phyloP scores from a whole-genome alignment of 1,140 invertebrate species.

The Ceratina calcarata region DNA sequence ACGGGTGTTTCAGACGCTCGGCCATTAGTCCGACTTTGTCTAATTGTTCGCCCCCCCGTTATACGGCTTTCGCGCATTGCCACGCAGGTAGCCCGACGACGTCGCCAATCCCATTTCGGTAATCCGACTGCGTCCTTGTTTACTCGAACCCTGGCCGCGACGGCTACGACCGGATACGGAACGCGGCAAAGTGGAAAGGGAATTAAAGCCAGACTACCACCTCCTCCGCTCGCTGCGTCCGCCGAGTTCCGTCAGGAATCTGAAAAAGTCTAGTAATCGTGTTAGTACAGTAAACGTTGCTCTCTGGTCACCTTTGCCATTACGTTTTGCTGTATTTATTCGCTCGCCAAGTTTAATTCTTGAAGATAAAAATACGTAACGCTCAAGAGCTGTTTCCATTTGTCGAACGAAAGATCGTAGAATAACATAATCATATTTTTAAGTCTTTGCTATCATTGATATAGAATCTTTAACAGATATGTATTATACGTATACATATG shows the following conservation, averaged over 20 bases:
- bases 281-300: slow-evolving; percentile 23
- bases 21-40: slow-evolving; percentile 68
- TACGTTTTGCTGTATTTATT: not conserved
- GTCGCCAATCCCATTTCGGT: slow-evolving; percentile 71
- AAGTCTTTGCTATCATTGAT: too few relatives aligned
- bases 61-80: slow-evolving; percentile 29
- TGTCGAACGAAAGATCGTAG: not conserved
- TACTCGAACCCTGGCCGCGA: slow-evolving; percentile 34
- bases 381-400: not conserved
- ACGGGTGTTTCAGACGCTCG: slow-evolving; percentile 51
- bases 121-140: slow-evolving; percentile 63
- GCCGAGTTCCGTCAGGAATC: slow-evolving; percentile 1
- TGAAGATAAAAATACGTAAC: not conserved
- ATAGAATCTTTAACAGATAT: too few relatives aligned
- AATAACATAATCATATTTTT: too few relatives aligned
- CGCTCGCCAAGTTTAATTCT: not conserved
- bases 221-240: slow-evolving; percentile 4
- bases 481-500: too few relatives aligned
- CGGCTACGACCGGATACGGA: not conserved
- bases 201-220: slow-evolving; percentile 19
- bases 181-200: slow-evolving; percentile 25
- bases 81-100: slow-evolving; percentile 41
- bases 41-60: slow-evolving; percentile 63
- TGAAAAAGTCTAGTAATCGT: slow-evolving; percentile 19
- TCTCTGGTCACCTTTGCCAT: not conserved